Evolutionary conservation across 2,797 vertebrate species (phyloP), one percentile per base, ranked within the genome.

Genomic region (Protosalanx chinensis): DNA sequence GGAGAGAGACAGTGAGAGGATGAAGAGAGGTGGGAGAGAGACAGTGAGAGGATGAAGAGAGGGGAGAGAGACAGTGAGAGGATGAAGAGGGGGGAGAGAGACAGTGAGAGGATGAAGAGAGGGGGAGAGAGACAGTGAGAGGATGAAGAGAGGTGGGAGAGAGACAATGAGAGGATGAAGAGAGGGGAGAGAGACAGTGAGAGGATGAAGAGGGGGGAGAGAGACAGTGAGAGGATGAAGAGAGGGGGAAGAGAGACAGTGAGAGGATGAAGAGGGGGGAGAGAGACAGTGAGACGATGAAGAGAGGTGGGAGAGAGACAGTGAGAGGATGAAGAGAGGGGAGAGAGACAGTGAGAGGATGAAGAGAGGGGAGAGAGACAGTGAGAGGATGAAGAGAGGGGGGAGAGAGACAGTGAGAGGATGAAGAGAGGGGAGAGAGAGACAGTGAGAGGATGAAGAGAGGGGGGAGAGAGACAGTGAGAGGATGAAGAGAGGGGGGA

Each of bases 331-430:
- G 12, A 64, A 8, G 68, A 5, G 15, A 7, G 5, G 10, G 27
- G 10, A 7, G 20, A 60, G 61, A 41, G 71, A 72, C 69, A 64
- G 37, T 18, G 16, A 59, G 58, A 60, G n/a, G n/a, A n/a, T n/a
- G 70, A 74, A 68, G 60, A 27, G 49, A 18, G 18, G 58, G 27
- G 58, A 60, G 49, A 64, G 27, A n/a, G 5, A 35, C 13, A 72
- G 58, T 18, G 51, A 46, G 13, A 6, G 27, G 16, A 16, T 8
- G 16, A 46, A 51, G 20, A 56, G 1, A n/a, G 0, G 16, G 3
- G 33, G 20, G 60, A 15, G 32, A 6, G 5, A n/a, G 20, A 59
- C 23, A n/a, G 29, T 7, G 69, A 33, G 49, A 58, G 46, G n/a
- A n/a, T n/a, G n/a, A n/a, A n/a, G n/a, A n/a, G n/a, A n/a, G n/a